phyloP scores from a whole-genome alignment of 2,888 invertebrate genomes.

The Heteropelma amictum region DNA sequence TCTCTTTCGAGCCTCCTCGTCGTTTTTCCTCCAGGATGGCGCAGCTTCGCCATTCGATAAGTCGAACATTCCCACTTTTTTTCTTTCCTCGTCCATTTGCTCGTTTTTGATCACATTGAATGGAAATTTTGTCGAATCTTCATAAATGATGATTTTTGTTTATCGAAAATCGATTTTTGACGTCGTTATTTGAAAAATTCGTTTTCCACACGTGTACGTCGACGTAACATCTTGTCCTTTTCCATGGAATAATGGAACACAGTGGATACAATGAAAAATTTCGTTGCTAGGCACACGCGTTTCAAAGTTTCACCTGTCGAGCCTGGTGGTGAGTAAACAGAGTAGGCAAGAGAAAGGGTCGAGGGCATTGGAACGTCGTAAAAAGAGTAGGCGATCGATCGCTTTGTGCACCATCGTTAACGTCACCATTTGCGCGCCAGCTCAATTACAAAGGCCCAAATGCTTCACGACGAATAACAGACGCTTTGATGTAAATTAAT shows the following conservation, averaged over 20 bases:
- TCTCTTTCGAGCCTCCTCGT: conserved; percentile 63
- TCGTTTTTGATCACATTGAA: conserved; percentile 51
- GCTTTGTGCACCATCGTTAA: not conserved
- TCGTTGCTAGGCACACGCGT: conserved; percentile 27
- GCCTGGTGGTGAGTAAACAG: not conserved
- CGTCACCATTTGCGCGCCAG: conserved; percentile 8
- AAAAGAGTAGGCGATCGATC: conserved; percentile 9
- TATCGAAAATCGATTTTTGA: no score
- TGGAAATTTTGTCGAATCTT: no score
- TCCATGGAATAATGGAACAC: not conserved
- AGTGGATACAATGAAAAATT: not conserved
- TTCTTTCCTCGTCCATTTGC: conserved; percentile 38
- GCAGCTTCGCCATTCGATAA: not conserved
- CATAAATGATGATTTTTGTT: no score
- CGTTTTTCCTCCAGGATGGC: conserved; percentile 46
- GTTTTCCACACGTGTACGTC: no score
- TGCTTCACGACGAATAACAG: not conserved
- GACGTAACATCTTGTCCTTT: no score
- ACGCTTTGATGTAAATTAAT: no score
- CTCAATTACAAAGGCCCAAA: conserved; percentile 59
- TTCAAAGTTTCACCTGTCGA: conserved; percentile 10
- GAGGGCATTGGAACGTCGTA: conserved; percentile 12
- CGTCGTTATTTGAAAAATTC: no score
- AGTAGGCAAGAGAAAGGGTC: conserved; percentile 11
- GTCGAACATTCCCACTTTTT: conserved; percentile 11